These are phyloP conservation scores for Clavelina lepadiformis DNA, from an alignment of 23 tunicate genomes.

Conservation along the genomic window DNA sequence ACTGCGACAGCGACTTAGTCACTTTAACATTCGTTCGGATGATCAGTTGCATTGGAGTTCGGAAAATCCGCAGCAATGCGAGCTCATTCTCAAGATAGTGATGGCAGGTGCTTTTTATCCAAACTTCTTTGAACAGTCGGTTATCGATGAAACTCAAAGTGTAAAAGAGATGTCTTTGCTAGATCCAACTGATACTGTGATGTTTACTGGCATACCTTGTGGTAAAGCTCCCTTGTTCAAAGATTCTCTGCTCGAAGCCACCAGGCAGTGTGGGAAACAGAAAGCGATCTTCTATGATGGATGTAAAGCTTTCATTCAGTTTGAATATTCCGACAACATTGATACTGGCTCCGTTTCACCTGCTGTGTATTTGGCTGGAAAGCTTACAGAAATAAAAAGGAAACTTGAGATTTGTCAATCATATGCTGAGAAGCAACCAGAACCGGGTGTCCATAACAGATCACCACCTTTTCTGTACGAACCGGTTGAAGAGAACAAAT, in stretches of 20 bases:
- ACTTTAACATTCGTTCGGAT: slow-evolving; percentile 62
- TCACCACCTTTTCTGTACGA: slow-evolving; percentile 38
- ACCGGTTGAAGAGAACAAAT: not conserved
- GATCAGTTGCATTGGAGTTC: slow-evolving; percentile 44
- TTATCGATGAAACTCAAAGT: slow-evolving; percentile 31
- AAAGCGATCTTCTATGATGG: slow-evolving; percentile 72
- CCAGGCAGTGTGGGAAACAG: slow-evolving; percentile 48
- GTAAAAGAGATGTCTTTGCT: slow-evolving; percentile 58
- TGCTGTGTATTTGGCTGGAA: slow-evolving; percentile 70
- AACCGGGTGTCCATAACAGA: not conserved
- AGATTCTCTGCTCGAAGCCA: slow-evolving; percentile 27
- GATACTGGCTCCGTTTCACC: slow-evolving; percentile 48
- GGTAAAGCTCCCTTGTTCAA: slow-evolving; percentile 58
- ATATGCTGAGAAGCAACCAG: slow-evolving; percentile 12
- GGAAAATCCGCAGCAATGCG: not conserved
- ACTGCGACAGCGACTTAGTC: slow-evolving; percentile 29
- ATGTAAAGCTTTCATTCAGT: slow-evolving; percentile 64
- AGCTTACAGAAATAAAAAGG: slow-evolving; percentile 2
- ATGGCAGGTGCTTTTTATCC: slow-evolving; percentile 92
- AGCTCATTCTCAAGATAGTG: slow-evolving; percentile 33
- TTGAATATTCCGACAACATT: slow-evolving; percentile 24
- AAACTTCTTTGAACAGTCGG: slow-evolving; percentile 50
- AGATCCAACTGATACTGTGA: slow-evolving; percentile 55
- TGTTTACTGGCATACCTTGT: slow-evolving; percentile 51
- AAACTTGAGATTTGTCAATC: slow-evolving; percentile 24